These are phyloP conservation scores for Pristiophorus japonicus DNA, from an alignment of 2,113 vertebrate genomes.

Conservation along the genomic window DNA sequence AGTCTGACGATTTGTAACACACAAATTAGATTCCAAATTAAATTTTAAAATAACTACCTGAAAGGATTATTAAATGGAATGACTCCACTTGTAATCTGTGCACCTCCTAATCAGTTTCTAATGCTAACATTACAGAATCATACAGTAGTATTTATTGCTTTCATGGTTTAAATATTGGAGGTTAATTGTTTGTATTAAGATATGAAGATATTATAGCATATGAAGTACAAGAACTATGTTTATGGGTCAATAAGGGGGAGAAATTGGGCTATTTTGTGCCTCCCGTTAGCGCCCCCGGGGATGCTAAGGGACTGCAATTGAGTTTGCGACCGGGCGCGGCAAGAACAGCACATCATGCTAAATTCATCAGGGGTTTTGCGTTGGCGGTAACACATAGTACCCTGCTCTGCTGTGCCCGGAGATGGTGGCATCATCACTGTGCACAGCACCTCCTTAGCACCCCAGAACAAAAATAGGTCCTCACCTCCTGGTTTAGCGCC, in stretches of 20 bases:
- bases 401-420: too few species aligned
- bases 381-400: too few species aligned
- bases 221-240: background rate
- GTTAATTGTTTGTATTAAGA: background rate
- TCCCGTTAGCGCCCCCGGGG: too few species aligned
- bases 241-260: background rate
- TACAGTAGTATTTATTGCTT: background rate
- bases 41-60: background rate
- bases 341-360: too few species aligned
- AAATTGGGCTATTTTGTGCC: too few species aligned
- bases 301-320: too few species aligned
- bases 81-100: background rate
- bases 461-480: too few species aligned
- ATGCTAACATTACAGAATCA: background rate
- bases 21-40: background rate
- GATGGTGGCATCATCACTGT: too few species aligned
- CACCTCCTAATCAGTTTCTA: background rate
- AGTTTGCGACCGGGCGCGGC: too few species aligned
- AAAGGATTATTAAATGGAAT: background rate
- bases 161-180: background rate
- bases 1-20: background rate
- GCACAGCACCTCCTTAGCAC: too few species aligned
- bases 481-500: too few species aligned
- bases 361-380: too few species aligned
- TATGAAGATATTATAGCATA: background rate